These are phyloP conservation scores for Molanna angustata DNA, from an alignment of 2,888 invertebrate genomes.

Conservation along the genomic window DNA sequence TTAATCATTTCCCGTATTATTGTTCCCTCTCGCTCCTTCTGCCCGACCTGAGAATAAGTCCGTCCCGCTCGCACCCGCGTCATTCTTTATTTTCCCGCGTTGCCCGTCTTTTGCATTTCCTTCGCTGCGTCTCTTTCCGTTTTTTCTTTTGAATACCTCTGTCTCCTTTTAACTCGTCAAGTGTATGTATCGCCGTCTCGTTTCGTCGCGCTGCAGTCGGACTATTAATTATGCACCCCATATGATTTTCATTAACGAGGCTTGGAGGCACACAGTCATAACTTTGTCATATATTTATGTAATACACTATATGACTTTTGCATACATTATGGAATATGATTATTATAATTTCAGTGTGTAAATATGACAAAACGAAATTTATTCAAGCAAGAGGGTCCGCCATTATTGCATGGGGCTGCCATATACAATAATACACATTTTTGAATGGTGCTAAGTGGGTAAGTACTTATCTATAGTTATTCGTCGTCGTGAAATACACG, in stretches of 20 bases:
- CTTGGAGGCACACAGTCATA: background rate
- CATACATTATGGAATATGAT: too few relatives aligned
- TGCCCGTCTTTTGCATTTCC: constrained; percentile 7
- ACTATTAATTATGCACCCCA: constrained; percentile 18
- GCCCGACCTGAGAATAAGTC: background rate
- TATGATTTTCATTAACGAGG: constrained; percentile 4
- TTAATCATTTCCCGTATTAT: constrained; percentile 19
- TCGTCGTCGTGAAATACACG: too few relatives aligned
- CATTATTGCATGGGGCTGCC: too few relatives aligned
- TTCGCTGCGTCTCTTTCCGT: constrained; percentile 12
- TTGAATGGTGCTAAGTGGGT: too few relatives aligned
- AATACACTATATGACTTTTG: too few relatives aligned
- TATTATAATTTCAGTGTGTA: too few relatives aligned
- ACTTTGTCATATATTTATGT: too few relatives aligned
- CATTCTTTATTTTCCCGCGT: constrained; percentile 2
- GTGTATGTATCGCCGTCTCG: background rate
- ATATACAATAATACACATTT: too few relatives aligned
- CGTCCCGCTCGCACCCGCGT: constrained; percentile 3
- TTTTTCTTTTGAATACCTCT: constrained; percentile 1
- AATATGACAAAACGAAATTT: too few relatives aligned
- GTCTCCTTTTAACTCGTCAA: constrained; percentile 1
- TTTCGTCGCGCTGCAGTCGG: constrained; percentile 3
- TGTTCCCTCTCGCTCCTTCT: constrained; percentile 1
- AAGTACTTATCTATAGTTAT: too few relatives aligned
- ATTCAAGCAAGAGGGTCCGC: too few relatives aligned